Percentiles rank a stretch among this genome's conserved stretches.
Conservation (phyloP, 1,140 invertebrate species). For the Drosophila paulistorum region DNA sequence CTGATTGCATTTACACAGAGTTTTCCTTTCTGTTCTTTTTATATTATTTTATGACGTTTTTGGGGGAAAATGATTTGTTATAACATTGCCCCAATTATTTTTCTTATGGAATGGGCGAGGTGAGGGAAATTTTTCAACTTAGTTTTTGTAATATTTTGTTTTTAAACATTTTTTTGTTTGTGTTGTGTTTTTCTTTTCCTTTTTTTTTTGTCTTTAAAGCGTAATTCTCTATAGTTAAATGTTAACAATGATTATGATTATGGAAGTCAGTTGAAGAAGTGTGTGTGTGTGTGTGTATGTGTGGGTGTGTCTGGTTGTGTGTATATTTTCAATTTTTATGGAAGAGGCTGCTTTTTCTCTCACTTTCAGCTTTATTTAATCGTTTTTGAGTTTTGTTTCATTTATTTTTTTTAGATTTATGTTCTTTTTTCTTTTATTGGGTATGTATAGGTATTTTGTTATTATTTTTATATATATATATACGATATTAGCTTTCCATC, state of each 20-base stretch:
- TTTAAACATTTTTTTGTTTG: constrained; percentile 13
- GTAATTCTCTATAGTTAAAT: constrained; percentile 78
- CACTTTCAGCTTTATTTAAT: constrained; percentile 40
- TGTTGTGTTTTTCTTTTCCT: constrained; percentile 32
- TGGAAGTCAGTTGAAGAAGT: constrained; percentile 80
- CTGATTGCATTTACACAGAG: constrained; percentile 82
- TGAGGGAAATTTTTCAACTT: constrained; percentile 7
- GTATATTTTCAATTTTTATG: not conserved
- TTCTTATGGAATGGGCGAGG: not conserved
- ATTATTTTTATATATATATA: constrained; percentile 38
- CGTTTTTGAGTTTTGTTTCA: constrained; percentile 58
- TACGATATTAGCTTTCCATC: constrained; percentile 39
- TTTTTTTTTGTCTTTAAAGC: constrained; percentile 50
- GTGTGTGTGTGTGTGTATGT: constrained; percentile 34
- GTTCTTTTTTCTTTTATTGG: constrained; percentile 32
- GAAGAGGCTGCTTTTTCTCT: constrained; percentile 12
- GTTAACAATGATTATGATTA: constrained; percentile 81
- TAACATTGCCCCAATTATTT: not conserved
- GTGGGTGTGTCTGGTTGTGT: not conserved
- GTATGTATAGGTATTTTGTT: constrained; percentile 54
- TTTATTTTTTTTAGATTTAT: constrained; percentile 25
- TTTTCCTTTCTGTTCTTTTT: constrained; percentile 13
- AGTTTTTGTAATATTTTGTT: constrained; percentile 1
- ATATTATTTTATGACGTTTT: not conserved
- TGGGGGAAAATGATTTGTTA: constrained; percentile 10